These are phyloP conservation scores for Muntiacus muntjak DNA, from an alignment of 2,113 vertebrate genomes.

Conservation along the genomic window DNA sequence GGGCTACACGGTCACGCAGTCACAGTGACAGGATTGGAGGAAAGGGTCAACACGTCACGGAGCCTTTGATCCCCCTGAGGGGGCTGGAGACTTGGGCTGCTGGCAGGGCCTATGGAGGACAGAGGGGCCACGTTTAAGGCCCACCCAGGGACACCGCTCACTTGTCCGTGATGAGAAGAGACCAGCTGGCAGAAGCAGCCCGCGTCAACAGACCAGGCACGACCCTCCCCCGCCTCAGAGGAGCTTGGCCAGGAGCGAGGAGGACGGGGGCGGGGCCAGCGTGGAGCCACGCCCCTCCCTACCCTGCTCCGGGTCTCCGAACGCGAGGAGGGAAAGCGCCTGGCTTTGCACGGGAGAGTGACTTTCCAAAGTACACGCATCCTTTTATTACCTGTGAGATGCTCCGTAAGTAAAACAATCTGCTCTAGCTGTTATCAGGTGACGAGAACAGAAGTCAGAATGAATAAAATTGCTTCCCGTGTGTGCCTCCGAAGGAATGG, in stretches of 20 bases:
- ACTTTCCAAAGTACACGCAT: background rate
- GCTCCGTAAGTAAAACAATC: background rate
- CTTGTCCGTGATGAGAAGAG: background rate
- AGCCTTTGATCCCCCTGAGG: background rate
- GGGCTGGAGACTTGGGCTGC: background rate
- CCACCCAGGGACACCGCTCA: background rate
- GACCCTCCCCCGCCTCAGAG: background rate
- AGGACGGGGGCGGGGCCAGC: background rate
- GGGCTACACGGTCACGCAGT: background rate
- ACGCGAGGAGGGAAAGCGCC: background rate
- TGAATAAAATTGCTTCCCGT: background rate
- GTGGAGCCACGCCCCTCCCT: too few relatives aligned
- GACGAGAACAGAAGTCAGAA: background rate
- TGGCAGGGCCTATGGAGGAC: background rate
- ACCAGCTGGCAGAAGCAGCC: background rate
- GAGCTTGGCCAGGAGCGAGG: background rate
- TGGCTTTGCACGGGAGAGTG: background rate
- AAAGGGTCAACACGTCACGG: background rate
- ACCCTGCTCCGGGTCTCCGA: background rate
- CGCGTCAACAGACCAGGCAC: background rate
- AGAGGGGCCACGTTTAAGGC: background rate
- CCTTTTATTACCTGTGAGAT: background rate
- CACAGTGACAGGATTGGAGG: background rate
- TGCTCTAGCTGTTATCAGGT: background rate
- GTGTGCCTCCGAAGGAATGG: background rate